Evolutionary conservation across 2,797 vertebrate species (phyloP).

Genomic region (Rhabdomys pumilio): DNA sequence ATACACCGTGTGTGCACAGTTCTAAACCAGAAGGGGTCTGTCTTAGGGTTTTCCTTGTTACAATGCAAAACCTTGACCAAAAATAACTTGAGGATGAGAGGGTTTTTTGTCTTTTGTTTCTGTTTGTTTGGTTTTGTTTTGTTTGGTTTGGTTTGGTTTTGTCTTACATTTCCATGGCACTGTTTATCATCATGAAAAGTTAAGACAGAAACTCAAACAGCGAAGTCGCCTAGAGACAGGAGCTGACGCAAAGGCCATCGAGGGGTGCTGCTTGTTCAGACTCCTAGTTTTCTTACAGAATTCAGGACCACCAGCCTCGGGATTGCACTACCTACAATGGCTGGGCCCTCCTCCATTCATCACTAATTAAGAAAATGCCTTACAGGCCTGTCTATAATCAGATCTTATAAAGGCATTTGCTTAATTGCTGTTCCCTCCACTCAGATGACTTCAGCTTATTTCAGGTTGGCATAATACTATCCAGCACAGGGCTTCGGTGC

Average conservation of each 20-base stretch:
- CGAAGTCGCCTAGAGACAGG: neutral
- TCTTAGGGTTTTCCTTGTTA: neutral
- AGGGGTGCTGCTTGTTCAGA: neutral
- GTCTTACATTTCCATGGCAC: neutral
- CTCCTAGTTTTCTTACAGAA: neutral
- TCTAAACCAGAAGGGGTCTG: neutral
- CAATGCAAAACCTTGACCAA: neutral
- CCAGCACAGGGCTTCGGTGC: neutral
- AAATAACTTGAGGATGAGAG: neutral
- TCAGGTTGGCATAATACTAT: neutral
- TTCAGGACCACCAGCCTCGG: neutral
- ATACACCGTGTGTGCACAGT: rapidly evolving
- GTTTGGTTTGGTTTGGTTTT: no score
- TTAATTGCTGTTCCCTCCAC: neutral
- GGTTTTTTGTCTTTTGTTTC: no score
- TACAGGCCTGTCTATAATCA: neutral
- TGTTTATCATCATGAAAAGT: neutral
- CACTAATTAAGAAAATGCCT: neutral
- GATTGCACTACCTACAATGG: neutral
- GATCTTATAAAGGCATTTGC: neutral
- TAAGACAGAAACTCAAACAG: neutral
- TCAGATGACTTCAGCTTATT: neutral
- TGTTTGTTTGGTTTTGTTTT: no score
- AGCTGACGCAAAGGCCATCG: neutral
- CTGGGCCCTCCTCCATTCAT: neutral